Evolutionary conservation across 2,797 vertebrate species (phyloP), one percentile per base, ranked within the genome.

Genomic region (Bradypodion ventrale): DNA sequence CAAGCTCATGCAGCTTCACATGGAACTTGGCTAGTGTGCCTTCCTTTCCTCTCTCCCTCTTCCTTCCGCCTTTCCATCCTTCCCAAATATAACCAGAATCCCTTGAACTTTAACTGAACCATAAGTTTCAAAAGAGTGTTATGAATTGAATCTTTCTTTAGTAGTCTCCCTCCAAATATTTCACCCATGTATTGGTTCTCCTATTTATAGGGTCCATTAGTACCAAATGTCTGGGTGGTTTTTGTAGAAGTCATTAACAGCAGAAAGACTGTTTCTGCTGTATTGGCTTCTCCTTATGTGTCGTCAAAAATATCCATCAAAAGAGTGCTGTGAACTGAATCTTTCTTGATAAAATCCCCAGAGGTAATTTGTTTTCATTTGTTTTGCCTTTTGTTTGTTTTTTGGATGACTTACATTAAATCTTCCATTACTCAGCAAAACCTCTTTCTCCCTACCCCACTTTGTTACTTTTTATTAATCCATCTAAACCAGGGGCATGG

Each of bases 31-130:
- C 68, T 46, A 37, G 19, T n/a, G 81, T 35, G 23, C 3, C 1
- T 65, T 80, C 66, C 62, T 12, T 12, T 59, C 86, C 40, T 63
- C 16, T 52, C 16, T 56, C 19, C 16, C 52, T 56, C 52, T 40
- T 16, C 10, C n/a, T 23, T 37, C 16, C 23, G 73, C 21, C 10
- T n/a, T 23, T 37, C 16, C 23, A 73, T 90, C 82, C 86, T 78
- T 52, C 59, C 88, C 56, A 35, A 93, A 93, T 91, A 81, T 89
- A 88, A 83, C 92, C 92, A 85, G 59, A 63, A 69, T 92, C 90
- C 84, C 83, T 89, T 94, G 91, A 96, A 94, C 91, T 94, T 92
- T 81, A 88, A 82, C 80, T 93, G 94, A 93, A 94, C 93, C 91
- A 82, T 92, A 75, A 92, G 80, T n/a, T n/a, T n/a, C n/a, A n/a